phyloP scores from a whole-genome alignment of 2,888 invertebrate genomes.

The Diarsia rubi region DNA sequence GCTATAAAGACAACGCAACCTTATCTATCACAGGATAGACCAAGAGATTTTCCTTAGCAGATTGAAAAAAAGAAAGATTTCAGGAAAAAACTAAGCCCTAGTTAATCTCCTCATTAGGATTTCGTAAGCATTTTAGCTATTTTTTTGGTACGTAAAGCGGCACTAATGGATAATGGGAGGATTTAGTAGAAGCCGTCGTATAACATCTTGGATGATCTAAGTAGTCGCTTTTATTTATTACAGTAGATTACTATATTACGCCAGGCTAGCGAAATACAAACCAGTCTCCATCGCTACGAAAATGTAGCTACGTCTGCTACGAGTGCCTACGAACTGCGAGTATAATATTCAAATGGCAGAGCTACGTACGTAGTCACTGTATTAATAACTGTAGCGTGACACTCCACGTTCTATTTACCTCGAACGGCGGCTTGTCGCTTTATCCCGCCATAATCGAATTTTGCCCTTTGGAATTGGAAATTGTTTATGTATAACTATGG shows the following conservation, averaged over 20 bases:
- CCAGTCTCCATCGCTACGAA: constrained; percentile 15
- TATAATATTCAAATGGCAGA: constrained; percentile 10
- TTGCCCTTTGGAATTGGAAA: constrained; percentile 72
- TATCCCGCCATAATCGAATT: constrained; percentile 75
- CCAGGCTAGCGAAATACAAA: neutral
- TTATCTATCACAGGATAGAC: constrained; percentile 76
- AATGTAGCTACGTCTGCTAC: constrained; percentile 32
- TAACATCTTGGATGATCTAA: constrained; percentile 18
- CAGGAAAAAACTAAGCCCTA: constrained; percentile 18
- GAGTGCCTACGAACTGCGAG: constrained; percentile 29
- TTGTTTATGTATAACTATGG: constrained; percentile 70
- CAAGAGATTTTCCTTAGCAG: constrained; percentile 57
- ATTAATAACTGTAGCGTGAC: constrained; percentile 47
- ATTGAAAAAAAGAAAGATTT: constrained; percentile 61
- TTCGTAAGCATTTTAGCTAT: constrained; percentile 16
- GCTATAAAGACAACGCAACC: constrained; percentile 82
- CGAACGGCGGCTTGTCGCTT: constrained; percentile 63
- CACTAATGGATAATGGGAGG: constrained; percentile 24
- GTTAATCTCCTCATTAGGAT: constrained; percentile 39
- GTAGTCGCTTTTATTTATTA: constrained; percentile 16
- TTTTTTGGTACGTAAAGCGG: constrained; percentile 16
- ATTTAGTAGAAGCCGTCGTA: constrained; percentile 21
- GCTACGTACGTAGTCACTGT: constrained; percentile 30
- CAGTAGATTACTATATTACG: constrained; percentile 15
- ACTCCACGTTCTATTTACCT: constrained; percentile 55